Evolutionary conservation across 1,140 invertebrate species (phyloP).

Genomic region (Nebria ingens): DNA sequence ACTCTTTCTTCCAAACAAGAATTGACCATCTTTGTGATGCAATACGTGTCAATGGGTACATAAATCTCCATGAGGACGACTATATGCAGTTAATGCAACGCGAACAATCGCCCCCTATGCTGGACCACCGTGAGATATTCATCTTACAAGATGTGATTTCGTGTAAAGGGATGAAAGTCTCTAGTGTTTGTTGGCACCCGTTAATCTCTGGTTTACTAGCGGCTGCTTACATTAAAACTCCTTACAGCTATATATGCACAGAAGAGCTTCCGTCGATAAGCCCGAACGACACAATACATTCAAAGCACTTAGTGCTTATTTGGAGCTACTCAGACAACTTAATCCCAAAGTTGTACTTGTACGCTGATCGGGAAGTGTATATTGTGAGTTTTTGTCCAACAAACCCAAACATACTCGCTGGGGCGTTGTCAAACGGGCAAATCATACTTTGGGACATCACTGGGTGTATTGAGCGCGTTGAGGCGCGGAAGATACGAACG

Average conservation of each 20-base stretch:
- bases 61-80: constrained; percentile 56
- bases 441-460: constrained; percentile 63
- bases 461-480: constrained; percentile 51
- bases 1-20: constrained; percentile 22
- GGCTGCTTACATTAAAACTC: constrained; percentile 41
- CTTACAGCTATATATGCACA: constrained; percentile 12
- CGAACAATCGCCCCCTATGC: constrained; percentile 29
- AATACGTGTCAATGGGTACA: constrained; percentile 44
- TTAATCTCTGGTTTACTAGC: constrained; percentile 52
- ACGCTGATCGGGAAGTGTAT: constrained; percentile 53
- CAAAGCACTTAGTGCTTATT: constrained; percentile 53
- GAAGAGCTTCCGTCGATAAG: constrained; percentile 31
- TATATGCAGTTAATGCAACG: constrained; percentile 40
- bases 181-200: constrained; percentile 55
- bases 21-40: constrained; percentile 31
- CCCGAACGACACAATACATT: constrained; percentile 40
- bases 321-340: constrained; percentile 63
- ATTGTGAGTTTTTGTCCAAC: constrained; percentile 54
- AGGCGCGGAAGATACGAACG: constrained; percentile 48
- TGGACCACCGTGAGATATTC: constrained; percentile 32
- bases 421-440: constrained; percentile 62
- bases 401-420: constrained; percentile 54
- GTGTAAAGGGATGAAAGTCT: constrained; percentile 49
- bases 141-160: constrained; percentile 49
- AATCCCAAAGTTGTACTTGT: constrained; percentile 55